Conservation (phyloP, 2,113 vertebrate genomes). For the Eulemur macaco region DNA sequence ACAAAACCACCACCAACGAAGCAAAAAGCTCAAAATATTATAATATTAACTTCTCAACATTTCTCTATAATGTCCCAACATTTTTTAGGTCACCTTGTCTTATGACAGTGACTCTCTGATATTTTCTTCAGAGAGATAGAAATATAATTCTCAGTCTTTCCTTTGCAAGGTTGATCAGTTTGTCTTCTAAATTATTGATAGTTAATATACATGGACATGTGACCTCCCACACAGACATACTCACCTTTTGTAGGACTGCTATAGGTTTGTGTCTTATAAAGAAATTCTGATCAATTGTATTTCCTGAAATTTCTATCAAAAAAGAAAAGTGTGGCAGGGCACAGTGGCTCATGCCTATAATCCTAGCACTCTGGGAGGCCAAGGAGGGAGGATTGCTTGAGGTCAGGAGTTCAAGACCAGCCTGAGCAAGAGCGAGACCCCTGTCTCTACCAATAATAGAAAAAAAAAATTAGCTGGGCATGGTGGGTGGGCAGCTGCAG, state of each 20-base stretch:
- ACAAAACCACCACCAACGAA: not conserved
- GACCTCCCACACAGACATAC: not conserved
- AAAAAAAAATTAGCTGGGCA: no score
- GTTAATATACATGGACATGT: not conserved
- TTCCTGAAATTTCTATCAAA: not conserved
- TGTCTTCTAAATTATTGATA: not conserved
- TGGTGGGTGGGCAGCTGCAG: no score
- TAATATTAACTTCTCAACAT: not conserved
- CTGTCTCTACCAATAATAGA: no score
- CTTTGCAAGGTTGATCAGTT: not conserved
- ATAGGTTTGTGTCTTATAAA: not conserved
- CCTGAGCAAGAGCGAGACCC: no score
- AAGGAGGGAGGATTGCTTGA: no score
- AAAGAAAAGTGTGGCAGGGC: not conserved
- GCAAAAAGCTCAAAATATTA: not conserved
- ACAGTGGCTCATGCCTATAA: no score
- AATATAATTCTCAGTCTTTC: not conserved
- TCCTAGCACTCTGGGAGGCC: no score
- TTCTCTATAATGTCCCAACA: not conserved
- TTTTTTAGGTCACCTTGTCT: not conserved
- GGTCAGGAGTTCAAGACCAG: no score
- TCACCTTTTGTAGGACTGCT: not conserved
- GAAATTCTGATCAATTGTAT: not conserved
- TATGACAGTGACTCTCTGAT: not conserved
- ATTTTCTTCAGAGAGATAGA: not conserved